These are phyloP conservation scores for Oceanodroma tethys DNA, from an alignment of 2,113 vertebrate genomes.

Conservation along the genomic window DNA sequence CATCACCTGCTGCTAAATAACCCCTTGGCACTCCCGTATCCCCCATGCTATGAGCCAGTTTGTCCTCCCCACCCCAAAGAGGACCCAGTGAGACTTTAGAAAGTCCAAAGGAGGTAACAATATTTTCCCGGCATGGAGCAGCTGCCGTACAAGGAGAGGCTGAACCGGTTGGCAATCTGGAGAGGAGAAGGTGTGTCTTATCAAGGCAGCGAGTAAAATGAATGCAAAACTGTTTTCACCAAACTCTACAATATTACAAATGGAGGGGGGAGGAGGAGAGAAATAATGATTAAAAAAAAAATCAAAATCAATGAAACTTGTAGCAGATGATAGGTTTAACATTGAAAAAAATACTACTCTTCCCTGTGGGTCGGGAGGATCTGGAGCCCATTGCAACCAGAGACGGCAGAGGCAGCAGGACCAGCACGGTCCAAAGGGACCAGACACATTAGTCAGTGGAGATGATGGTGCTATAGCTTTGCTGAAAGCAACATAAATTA, in stretches of 20 bases:
- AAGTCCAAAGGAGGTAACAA: neutral
- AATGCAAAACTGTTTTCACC: neutral
- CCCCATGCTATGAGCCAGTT: neutral
- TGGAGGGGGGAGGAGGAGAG: accelerated
- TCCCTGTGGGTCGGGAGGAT: neutral
- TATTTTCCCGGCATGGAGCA: neutral
- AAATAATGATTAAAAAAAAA: neutral
- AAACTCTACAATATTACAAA: neutral
- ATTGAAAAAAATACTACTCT: neutral
- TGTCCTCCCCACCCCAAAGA: neutral
- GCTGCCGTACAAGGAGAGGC: neutral
- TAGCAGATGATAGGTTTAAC: neutral
- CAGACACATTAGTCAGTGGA: neutral
- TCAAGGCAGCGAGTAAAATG: neutral
- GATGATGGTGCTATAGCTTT: neutral
- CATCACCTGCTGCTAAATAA: neutral
- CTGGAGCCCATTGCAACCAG: neutral
- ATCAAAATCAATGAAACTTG: neutral
- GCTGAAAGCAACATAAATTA: neutral
- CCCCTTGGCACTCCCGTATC: neutral
- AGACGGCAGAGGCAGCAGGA: neutral
- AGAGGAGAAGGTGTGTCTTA: neutral
- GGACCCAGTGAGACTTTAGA: neutral
- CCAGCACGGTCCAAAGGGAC: neutral
- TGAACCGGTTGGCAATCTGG: neutral